These are phyloP conservation scores for Folsomia candida DNA, from an alignment of 2,888 invertebrate species.

Conservation along the genomic window DNA sequence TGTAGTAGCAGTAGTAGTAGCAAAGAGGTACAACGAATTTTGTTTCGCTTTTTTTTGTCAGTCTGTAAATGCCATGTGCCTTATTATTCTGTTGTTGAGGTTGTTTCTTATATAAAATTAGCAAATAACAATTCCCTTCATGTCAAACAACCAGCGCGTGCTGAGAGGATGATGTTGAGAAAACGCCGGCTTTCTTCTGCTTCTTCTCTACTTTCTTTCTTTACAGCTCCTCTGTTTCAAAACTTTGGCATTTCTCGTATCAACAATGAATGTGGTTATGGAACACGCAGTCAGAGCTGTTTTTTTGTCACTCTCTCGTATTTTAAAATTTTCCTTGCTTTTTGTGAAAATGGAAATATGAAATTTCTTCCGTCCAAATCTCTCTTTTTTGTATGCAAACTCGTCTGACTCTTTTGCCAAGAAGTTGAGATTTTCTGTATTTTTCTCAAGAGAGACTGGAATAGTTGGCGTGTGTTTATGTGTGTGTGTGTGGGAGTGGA, in stretches of 20 bases:
- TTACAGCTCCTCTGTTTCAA: not conserved
- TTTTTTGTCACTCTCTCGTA: not conserved
- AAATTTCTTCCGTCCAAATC: no score
- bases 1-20: not conserved
- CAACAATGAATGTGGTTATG: not conserved
- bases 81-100: not conserved
- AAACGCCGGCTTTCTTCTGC: not conserved
- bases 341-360: not conserved
- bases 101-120: not conserved
- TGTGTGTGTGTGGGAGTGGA: not conserved
- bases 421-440: no score
- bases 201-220: not conserved
- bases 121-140: not conserved
- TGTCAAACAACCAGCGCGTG: not conserved
- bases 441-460: not conserved
- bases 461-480: not conserved
- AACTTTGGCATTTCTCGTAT: not conserved
- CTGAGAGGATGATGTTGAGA: not conserved
- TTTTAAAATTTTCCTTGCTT: not conserved
- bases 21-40: not conserved
- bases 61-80: not conserved
- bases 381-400: no score
- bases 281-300: not conserved
- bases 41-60: not conserved
- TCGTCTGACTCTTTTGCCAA: no score